phyloP scores from a whole-genome alignment of 2,888 invertebrate genomes.

The Neocrepidodera transversa region DNA sequence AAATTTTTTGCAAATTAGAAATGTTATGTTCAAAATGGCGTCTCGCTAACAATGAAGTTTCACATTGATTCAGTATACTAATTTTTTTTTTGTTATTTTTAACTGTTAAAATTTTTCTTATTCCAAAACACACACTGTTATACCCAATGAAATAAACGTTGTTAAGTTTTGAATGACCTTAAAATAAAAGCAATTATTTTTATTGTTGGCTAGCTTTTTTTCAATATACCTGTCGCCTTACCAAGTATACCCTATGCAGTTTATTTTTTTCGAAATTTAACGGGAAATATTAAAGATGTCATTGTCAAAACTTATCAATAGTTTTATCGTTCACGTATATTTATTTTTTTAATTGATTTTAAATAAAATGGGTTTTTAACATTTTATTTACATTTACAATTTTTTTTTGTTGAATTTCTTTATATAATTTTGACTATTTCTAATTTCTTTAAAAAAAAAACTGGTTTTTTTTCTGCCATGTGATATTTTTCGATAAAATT shows the following conservation, averaged over 20 bases:
- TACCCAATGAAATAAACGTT: neutral
- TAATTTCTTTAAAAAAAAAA: conserved; percentile 14
- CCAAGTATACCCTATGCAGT: too few species aligned
- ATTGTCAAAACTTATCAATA: neutral
- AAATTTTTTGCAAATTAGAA: neutral
- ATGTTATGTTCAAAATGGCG: conserved; percentile 6
- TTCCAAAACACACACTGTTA: too few species aligned
- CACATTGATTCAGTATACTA: conserved; percentile 16
- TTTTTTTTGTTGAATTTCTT: conserved; percentile 6
- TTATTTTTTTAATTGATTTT: too few species aligned
- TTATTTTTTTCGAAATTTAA: too few species aligned
- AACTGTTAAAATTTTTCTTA: too few species aligned
- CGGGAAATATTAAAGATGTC: neutral
- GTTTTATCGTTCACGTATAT: neutral
- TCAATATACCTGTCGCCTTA: too few species aligned
- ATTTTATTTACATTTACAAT: conserved; percentile 4
- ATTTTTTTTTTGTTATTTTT: conserved; percentile 4
- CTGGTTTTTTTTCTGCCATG: conserved; percentile 14
- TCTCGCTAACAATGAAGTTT: conserved; percentile 14
- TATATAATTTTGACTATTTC: neutral
- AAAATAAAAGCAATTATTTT: neutral
- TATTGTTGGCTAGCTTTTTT: neutral
- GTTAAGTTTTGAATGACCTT: conserved; percentile 5
- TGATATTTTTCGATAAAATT: conserved; percentile 18
- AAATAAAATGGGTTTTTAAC: too few species aligned